phyloP scores from a whole-genome alignment of 92 coral and sea anemone species.

The Phymanthus crucifer region DNA sequence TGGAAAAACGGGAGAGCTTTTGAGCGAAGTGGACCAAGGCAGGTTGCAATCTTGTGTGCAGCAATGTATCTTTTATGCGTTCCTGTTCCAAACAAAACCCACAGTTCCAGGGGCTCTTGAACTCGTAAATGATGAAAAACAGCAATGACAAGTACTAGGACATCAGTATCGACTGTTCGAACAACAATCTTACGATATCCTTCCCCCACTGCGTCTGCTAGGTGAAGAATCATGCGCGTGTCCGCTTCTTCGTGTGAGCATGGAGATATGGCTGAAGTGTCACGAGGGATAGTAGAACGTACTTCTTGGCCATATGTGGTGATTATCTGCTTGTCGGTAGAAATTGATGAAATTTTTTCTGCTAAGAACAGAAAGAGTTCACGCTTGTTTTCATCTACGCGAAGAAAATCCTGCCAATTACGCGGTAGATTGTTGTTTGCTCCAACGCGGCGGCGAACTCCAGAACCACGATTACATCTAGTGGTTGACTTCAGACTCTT shows the following conservation, averaged over 20 bases:
- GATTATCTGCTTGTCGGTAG: constrained; percentile 26
- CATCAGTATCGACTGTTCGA: too few species aligned
- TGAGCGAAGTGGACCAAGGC: too few species aligned
- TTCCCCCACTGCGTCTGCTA: too few species aligned
- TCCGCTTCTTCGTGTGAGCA: constrained; percentile 29
- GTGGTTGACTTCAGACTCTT: constrained; percentile 51
- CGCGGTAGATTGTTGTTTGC: constrained; percentile 61
- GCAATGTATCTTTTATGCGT: too few species aligned
- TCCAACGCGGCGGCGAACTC: constrained; percentile 43
- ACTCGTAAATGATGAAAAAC: too few species aligned
- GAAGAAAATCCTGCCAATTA: constrained; percentile 44
- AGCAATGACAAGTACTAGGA: too few species aligned
- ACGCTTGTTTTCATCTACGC: constrained; percentile 49
- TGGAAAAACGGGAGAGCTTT: too few species aligned
- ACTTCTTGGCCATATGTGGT: constrained; percentile 41
- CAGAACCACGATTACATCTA: constrained; percentile 38
- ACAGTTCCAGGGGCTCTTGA: too few species aligned
- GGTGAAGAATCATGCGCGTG: too few species aligned
- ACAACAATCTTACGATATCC: too few species aligned
- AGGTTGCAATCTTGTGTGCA: too few species aligned
- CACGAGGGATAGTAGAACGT: constrained; percentile 4
- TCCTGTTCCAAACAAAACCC: too few species aligned
- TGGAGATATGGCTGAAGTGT: not conserved
- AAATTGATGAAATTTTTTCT: constrained; percentile 25
- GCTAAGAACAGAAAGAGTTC: constrained; percentile 48